phyloP scores from a whole-genome alignment of 1,140 invertebrate species.

The Dufourea novaeangliae region DNA sequence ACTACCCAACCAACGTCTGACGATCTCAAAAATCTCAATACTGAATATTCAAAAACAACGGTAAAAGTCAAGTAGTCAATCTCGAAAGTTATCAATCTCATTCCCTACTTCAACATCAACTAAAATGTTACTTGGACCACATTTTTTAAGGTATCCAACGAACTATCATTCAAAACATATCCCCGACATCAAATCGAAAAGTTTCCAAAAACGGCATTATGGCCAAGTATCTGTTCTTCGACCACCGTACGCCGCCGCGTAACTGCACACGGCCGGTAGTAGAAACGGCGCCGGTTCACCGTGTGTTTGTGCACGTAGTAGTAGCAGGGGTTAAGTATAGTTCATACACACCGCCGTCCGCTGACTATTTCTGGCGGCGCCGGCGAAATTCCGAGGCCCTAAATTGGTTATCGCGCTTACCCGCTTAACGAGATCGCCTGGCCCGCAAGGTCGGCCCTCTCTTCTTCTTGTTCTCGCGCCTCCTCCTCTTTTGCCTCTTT shows the following conservation, averaged over 20 bases:
- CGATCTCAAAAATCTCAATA: too few species aligned
- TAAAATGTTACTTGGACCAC: too few species aligned
- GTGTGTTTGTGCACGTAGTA: constrained; percentile 36
- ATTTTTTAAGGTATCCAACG: too few species aligned
- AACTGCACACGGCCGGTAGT: constrained; percentile 4
- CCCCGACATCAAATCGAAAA: too few species aligned
- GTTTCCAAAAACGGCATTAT: too few species aligned
- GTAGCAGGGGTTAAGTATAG: constrained; percentile 65
- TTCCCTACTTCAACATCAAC: too few species aligned
- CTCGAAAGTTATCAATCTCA: too few species aligned
- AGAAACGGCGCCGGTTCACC: background rate
- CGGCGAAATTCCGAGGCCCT: constrained; percentile 78
- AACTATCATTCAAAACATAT: too few species aligned
- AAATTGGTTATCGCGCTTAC: constrained; percentile 78
- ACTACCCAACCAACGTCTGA: too few species aligned
- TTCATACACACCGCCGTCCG: constrained; percentile 63
- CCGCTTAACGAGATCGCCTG: constrained; percentile 71
- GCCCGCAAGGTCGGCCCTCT: constrained; percentile 70
- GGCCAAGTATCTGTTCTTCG: too few species aligned
- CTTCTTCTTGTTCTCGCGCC: constrained; percentile 53
- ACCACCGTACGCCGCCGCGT: background rate
- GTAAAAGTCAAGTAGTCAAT: too few species aligned
- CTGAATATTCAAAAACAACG: too few species aligned
- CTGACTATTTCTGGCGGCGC: constrained; percentile 77
- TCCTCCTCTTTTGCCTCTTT: constrained; percentile 51